A percentile compares a stretch with the other conserved stretches of the same genome.
These are phyloP conservation scores for Sisor rabdophorus DNA, from an alignment of 2,113 vertebrate species.

Conservation along the genomic window DNA sequence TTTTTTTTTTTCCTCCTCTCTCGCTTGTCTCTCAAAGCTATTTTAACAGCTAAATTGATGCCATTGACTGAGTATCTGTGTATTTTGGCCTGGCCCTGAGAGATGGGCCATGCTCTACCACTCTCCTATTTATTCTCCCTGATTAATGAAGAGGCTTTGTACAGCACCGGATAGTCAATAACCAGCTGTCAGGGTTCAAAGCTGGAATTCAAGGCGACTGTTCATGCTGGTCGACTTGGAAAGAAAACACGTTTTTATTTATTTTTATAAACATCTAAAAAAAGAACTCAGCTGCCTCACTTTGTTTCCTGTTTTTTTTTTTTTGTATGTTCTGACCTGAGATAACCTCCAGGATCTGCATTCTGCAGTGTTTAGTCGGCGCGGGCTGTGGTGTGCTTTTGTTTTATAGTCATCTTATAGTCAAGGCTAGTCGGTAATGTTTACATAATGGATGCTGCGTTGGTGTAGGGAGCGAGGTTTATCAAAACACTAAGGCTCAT, in stretches of 20 bases:
- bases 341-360: slow-evolving; percentile 27
- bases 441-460: slow-evolving; percentile 51
- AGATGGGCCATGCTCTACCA: not conserved
- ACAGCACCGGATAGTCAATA: slow-evolving; percentile 14
- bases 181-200: not conserved
- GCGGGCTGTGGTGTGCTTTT: slow-evolving; percentile 38
- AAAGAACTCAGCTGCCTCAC: not conserved
- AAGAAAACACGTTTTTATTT: not conserved
- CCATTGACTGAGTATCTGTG: slow-evolving; percentile 20
- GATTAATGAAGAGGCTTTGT: slow-evolving; percentile 8
- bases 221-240: not conserved
- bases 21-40: slow-evolving; percentile 13
- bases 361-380: slow-evolving; percentile 27
- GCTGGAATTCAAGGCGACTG: slow-evolving; percentile 7
- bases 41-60: slow-evolving; percentile 39
- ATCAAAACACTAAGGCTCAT: slow-evolving; percentile 39
- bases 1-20: slow-evolving; percentile 18
- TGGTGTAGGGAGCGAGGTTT: slow-evolving; percentile 31
- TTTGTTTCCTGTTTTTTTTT: slow-evolving; percentile 24
- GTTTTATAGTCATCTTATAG: slow-evolving; percentile 46
- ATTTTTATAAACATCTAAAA: no score
- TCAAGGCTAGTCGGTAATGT: slow-evolving; percentile 41
- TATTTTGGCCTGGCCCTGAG: slow-evolving; percentile 9
- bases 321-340: slow-evolving; percentile 31
- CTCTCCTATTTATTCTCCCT: slow-evolving; percentile 3